Conservation (phyloP, 1,140 invertebrate species). For the Alviniconcha marisindica region DNA sequence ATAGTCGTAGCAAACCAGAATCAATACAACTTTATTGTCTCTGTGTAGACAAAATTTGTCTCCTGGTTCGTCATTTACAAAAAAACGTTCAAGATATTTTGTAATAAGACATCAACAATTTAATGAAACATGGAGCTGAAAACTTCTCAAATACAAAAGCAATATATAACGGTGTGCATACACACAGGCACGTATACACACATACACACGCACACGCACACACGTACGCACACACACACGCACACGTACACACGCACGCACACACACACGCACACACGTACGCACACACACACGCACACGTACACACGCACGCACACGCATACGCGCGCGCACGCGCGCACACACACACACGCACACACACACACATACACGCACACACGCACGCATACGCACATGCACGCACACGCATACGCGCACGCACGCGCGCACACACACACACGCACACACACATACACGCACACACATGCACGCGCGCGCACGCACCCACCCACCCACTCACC, state of each 20-base stretch:
- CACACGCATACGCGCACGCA: neutral
- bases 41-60: no score
- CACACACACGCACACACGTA: neutral
- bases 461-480: neutral
- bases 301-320: neutral
- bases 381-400: neutral
- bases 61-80: no score
- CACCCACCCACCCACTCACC: no score
- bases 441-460: neutral
- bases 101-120: no score
- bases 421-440: slow-evolving; percentile 4
- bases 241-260: neutral
- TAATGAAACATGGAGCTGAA: no score
- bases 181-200: neutral
- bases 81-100: no score
- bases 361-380: neutral
- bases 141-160: no score
- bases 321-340: neutral
- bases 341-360: neutral
- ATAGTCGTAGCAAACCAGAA: no score
- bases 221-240: neutral
- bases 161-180: no score
- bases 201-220: neutral
- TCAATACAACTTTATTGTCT: no score
- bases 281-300: neutral